phyloP scores from a whole-genome alignment of 2,888 invertebrate species.

The Napeogenes inachia region DNA sequence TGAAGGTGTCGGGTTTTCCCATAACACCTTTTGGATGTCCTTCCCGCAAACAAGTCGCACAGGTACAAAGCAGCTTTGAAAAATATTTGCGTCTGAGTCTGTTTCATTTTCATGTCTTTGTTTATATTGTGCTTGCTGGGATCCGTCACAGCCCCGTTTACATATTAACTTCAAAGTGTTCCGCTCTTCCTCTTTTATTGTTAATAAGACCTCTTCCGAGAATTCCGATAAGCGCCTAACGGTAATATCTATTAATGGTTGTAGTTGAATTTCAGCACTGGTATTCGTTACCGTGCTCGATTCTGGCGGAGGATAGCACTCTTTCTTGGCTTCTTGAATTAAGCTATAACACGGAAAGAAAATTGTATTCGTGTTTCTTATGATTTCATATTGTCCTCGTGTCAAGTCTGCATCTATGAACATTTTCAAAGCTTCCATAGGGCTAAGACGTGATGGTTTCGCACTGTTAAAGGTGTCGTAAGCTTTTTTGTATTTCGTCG shows the following conservation, averaged over 20 bases:
- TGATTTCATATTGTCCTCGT: slow-evolving; percentile 15
- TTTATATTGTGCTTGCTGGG: slow-evolving; percentile 37
- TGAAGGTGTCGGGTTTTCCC: slow-evolving; percentile 26
- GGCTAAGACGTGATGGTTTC: slow-evolving; percentile 5
- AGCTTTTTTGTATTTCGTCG: slow-evolving; percentile 13
- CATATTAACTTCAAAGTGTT: slow-evolving; percentile 19
- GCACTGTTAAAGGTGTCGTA: slow-evolving; percentile 6
- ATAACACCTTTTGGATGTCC: not conserved
- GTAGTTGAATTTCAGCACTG: slow-evolving; percentile 18
- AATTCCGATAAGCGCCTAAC: slow-evolving; percentile 24
- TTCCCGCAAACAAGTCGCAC: slow-evolving; percentile 11
- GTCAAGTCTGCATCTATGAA: slow-evolving; percentile 17
- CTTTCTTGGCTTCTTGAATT: slow-evolving; percentile 14
- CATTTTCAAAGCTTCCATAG: slow-evolving; percentile 11
- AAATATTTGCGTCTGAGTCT: slow-evolving; percentile 37
- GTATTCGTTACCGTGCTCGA: slow-evolving; percentile 13
- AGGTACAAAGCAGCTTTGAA: slow-evolving; percentile 32
- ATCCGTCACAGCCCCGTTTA: slow-evolving; percentile 42
- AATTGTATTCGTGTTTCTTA: slow-evolving; percentile 11
- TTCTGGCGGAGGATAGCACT: slow-evolving; percentile 14
- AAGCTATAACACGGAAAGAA: slow-evolving; percentile 19
- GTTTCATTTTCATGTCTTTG: slow-evolving; percentile 33
- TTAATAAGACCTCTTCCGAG: slow-evolving; percentile 20
- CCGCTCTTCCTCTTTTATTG: slow-evolving; percentile 15
- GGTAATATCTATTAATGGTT: slow-evolving; percentile 24